A percentile compares a stretch with the other conserved stretches of the same genome.
phyloP scores from a whole-genome alignment of 2,113 vertebrate species.

The Acanthochromis polyacanthus region DNA sequence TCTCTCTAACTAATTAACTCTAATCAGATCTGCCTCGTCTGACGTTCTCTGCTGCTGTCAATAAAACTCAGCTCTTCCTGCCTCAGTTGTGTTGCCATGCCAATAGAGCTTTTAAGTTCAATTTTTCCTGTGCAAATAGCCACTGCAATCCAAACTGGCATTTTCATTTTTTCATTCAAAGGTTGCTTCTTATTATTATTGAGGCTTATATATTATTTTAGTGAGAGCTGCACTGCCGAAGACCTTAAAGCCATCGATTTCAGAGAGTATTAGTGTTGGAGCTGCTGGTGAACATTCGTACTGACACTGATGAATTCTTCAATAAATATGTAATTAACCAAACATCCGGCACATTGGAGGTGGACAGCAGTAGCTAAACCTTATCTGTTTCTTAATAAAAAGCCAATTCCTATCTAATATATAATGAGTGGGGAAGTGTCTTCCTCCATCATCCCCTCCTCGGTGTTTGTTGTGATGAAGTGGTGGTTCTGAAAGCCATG shows the following conservation, averaged over 20 bases:
- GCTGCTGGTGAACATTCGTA: rapidly evolving
- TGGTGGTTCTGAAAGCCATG: conserved; percentile 21
- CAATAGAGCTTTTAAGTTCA: background rate
- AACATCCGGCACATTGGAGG: background rate
- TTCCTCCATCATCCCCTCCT: background rate
- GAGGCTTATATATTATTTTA: background rate
- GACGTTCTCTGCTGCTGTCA: background rate
- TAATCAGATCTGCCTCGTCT: background rate
- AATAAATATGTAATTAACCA: conserved; percentile 7
- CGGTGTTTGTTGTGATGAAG: conserved; percentile 49
- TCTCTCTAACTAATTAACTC: background rate
- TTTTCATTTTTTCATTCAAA: background rate
- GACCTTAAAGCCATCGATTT: too few relatives aligned
- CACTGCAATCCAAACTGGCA: background rate
- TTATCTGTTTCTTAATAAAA: conserved; percentile 9
- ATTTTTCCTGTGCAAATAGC: too few relatives aligned
- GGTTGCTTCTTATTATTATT: background rate
- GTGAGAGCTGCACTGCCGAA: too few relatives aligned
- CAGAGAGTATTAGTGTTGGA: too few relatives aligned
- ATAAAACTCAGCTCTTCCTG: background rate
- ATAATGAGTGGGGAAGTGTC: background rate
- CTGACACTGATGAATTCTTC: conserved; percentile 17
- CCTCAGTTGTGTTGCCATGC: too few relatives aligned
- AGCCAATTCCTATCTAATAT: conserved; percentile 4
- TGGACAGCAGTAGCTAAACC: background rate